Evolutionary conservation across 2,797 vertebrate genomes (phyloP), one percentile per base, ranked within the genome.

Genomic region (Aldrovandia affinis): DNA sequence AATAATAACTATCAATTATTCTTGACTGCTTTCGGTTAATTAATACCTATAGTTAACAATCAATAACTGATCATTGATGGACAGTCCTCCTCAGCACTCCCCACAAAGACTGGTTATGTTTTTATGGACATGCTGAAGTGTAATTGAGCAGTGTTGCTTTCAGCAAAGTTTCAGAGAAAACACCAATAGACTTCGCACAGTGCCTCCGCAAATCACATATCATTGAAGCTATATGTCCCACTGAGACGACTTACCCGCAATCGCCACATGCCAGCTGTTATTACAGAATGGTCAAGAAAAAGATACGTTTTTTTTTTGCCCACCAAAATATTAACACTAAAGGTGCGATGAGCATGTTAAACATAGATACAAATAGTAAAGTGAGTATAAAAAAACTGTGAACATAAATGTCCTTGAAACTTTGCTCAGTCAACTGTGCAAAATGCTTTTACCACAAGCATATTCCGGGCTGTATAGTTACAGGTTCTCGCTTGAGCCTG

Each of bases 91-190:
- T 7, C 25, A 12, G 20, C 39, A 3, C 25, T 77, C 73, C 8
- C 77, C 52, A 79, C 54, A 18, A 4, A 44, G 14, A 52, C 50
- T 47, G 25, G 7, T 30, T 30, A 20, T n/a, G 28, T 54, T 75
- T n/a, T 44, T n/a, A 68, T 22, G 55, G n/a, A 83, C 78, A 42
- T 33, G 68, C 68, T 18, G 33, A 33, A n/a, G 30, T 79, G 73
- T 55, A 82, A 83, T 83, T 83, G 57, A 15, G 59, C 75, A 20
- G 47, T 25, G 30, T 65, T 50, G 80, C 86, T 81, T 82, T 75
- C 73, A 63, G 75, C 59, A 39, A 80, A 39, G 55, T 15, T 33
- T 28, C 54, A 42, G 63, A 28, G 61, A 77, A 52, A 73, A 55
- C 52, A 83, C 44, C 39, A 36, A n/a, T 36, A 9, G 39, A 73